phyloP scores from a whole-genome alignment of 2,797 vertebrate species.

The Pelochelys cantorii region DNA sequence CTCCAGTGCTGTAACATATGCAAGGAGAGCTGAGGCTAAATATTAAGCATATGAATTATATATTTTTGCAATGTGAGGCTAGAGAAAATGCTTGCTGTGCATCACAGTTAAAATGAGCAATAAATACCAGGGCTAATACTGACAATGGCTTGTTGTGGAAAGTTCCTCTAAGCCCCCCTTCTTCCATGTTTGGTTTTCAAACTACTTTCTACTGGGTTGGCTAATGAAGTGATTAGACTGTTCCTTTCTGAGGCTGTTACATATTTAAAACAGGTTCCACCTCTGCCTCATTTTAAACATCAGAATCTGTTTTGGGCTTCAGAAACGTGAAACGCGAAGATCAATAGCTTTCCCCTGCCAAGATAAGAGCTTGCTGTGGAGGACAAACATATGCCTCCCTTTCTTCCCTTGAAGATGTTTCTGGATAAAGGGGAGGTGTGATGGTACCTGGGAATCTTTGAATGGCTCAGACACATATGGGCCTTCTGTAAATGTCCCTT shows the following conservation, averaged over 20 bases:
- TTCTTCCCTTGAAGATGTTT: slow-evolving; percentile 55
- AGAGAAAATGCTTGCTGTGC: slow-evolving; percentile 77
- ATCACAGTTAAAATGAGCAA: slow-evolving; percentile 79
- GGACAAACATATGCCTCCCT: slow-evolving; percentile 60
- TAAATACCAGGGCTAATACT: slow-evolving; percentile 80
- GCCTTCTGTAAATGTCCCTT: slow-evolving; percentile 22
- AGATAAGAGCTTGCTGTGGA: slow-evolving; percentile 63
- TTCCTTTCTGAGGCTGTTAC: slow-evolving; percentile 67
- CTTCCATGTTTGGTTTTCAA: slow-evolving; percentile 73
- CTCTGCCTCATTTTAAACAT: slow-evolving; percentile 64
- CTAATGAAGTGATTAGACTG: slow-evolving; percentile 72
- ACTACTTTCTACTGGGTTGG: slow-evolving; percentile 68
- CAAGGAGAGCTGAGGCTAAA: slow-evolving; percentile 72
- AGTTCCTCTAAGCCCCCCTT: slow-evolving; percentile 30
- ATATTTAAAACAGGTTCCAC: slow-evolving; percentile 76
- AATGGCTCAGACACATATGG: slow-evolving; percentile 33
- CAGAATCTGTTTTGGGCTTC: slow-evolving; percentile 61
- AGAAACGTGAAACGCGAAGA: slow-evolving; percentile 71
- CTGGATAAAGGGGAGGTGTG: slow-evolving; percentile 60
- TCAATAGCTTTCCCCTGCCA: slow-evolving; percentile 60
- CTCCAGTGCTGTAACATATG: slow-evolving; percentile 80
- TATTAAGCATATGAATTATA: slow-evolving; percentile 83
- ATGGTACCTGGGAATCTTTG: slow-evolving; percentile 23
- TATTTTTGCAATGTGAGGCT: slow-evolving; percentile 69
- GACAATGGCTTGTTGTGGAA: slow-evolving; percentile 65